These are phyloP conservation scores for Vidua macroura DNA, from an alignment of 2,113 vertebrate species.

Conservation along the genomic window DNA sequence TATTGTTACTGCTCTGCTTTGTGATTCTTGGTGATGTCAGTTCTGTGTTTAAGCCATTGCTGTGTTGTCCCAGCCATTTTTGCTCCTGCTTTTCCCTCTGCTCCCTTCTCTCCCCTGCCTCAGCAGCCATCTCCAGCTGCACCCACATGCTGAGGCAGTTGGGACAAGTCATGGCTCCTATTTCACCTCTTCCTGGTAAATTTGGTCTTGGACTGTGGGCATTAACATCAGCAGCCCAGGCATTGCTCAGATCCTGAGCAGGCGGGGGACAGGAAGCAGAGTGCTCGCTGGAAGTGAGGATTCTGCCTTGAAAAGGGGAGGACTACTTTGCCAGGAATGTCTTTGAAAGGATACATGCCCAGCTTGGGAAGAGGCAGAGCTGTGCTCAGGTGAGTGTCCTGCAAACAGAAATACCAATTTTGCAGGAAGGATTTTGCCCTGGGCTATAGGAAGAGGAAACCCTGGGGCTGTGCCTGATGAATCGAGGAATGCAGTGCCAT, in stretches of 20 bases:
- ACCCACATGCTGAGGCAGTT: neutral
- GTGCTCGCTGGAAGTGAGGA: neutral
- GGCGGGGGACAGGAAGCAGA: neutral
- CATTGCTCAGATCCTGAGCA: neutral
- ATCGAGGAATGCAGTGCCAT: neutral
- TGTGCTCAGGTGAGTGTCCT: neutral
- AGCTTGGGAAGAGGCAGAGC: neutral
- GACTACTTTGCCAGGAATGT: neutral
- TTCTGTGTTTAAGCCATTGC: neutral
- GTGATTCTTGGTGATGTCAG: neutral
- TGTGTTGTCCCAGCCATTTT: neutral
- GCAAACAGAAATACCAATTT: neutral
- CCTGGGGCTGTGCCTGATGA: neutral
- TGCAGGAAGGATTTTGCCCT: neutral
- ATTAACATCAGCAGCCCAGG: neutral
- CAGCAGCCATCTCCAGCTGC: neutral
- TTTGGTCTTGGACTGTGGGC: neutral
- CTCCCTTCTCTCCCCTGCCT: neutral
- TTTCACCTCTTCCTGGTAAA: neutral
- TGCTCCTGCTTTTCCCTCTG: neutral
- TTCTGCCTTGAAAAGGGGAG: neutral
- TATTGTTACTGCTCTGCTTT: neutral
- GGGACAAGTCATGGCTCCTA: neutral
- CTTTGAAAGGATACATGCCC: neutral
- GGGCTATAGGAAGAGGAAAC: neutral